These are phyloP conservation scores for Cherax quadricarinatus DNA, from an alignment of 1,140 invertebrate genomes.

Conservation along the genomic window DNA sequence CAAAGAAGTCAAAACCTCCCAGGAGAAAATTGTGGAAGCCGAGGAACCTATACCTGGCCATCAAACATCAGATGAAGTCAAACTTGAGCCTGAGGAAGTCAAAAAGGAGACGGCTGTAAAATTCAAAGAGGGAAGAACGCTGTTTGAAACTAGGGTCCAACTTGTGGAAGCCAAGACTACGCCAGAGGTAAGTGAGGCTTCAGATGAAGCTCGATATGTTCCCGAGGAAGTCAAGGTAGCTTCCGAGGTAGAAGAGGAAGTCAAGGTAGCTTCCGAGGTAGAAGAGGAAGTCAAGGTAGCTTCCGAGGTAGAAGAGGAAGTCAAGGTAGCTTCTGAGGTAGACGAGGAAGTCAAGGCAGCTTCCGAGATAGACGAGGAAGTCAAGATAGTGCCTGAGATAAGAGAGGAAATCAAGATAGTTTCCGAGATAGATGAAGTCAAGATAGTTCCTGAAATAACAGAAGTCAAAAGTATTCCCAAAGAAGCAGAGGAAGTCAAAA, in stretches of 20 bases:
- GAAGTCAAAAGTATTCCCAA: too few species aligned
- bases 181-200: neutral
- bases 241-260: neutral
- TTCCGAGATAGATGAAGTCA: neutral
- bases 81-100: neutral
- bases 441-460: too few species aligned
- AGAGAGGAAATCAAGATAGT: neutral
- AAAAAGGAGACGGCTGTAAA: conserved; percentile 24
- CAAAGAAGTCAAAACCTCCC: neutral
- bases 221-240: neutral
- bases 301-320: neutral
- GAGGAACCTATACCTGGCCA: neutral
- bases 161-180: neutral
- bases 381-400: too few species aligned
- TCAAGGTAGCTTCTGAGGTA: neutral
- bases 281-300: neutral
- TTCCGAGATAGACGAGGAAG: too few species aligned
- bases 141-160: conserved; percentile 29
- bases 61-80: neutral
- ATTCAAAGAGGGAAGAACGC: conserved; percentile 30
- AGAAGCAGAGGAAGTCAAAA: too few species aligned
- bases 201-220: neutral
- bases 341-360: neutral
- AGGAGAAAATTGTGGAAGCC: neutral
- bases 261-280: conserved; percentile 5